Evolutionary conservation across 2,888 invertebrate species (phyloP).

Genomic region (Diaperis boleti): DNA sequence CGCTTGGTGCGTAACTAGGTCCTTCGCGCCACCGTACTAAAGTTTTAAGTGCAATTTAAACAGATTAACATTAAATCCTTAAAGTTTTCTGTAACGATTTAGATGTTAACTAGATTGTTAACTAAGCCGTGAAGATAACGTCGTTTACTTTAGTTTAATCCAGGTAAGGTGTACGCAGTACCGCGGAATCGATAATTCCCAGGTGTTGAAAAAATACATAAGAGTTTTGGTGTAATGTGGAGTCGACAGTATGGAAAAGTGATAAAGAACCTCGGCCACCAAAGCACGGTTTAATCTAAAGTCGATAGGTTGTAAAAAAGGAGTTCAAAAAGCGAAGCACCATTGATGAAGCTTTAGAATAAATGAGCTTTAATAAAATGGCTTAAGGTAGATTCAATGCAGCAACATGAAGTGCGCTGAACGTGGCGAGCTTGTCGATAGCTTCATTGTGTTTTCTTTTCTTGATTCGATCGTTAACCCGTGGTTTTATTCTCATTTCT

Average conservation of each 20-base stretch:
- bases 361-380: conserved; percentile 60
- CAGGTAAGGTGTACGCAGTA: background rate
- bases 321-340: conserved; percentile 46
- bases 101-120: conserved; percentile 36
- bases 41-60: conserved; percentile 26
- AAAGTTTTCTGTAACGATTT: conserved; percentile 17
- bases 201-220: conserved; percentile 26
- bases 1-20: background rate
- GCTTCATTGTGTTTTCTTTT: conserved; percentile 52
- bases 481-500: conserved; percentile 44
- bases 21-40: background rate
- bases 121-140: conserved; percentile 21
- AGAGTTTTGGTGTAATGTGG: conserved; percentile 11
- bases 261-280: conserved; percentile 35
- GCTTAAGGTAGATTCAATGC: conserved; percentile 58
- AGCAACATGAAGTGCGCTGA: conserved; percentile 56
- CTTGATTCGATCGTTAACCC: conserved; percentile 45
- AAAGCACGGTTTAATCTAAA: conserved; percentile 49
- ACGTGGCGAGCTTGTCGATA: conserved; percentile 56
- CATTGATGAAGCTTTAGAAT: conserved; percentile 57
- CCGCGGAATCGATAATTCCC: conserved; percentile 17
- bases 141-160: conserved; percentile 3
- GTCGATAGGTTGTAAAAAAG: conserved; percentile 52
- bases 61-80: conserved; percentile 31
- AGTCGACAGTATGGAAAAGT: conserved; percentile 14